Base-by-base conservation (phyloP, 2,113 vertebrate genomes). In the Asarcornis scutulata region DNA sequence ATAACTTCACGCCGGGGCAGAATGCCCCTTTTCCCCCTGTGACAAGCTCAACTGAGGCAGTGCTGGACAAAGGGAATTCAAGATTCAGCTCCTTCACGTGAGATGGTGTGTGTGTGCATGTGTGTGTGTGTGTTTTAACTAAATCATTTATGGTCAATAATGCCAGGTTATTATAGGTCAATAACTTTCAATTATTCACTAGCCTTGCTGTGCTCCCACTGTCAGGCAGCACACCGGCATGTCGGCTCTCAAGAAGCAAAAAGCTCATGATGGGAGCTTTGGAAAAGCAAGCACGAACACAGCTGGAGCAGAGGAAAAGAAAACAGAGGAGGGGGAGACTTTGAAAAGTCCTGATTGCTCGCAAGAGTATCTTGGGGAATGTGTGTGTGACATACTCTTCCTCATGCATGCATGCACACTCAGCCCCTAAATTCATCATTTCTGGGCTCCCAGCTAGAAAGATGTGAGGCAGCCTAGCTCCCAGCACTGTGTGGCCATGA, bases 111-210 rank as follows among this genome's bases (percentile, higher is more conserved):
- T 58, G 78, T 52, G 48, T 15, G 22, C 2, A 59, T 1, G 9
- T 17, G 62, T 38, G 44, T 93, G 44, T n/a, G 75, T 53, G 69
- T 13, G 23, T 85, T 95, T 93, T 96, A 97, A 96, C 95, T 95
- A 93, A 97, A 97, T 97, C 93, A 97, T 96, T 97, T 97, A 97
- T 97, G 95, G 97, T 97, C 96, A 97, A 97, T 97, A 97, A 97
- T 96, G 87, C 95, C 91, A 95, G 95, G 96, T 97, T 97, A 97
- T 96, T 93, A 88, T 95, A 97, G 96, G 96, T 96, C 96, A 97
- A 97, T 97, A 97, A 96, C 96, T 95, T 97, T 97, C 93, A 96
- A 97, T 97, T 97, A 97, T 97, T 97, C 95, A 97, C 95, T 89
- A 95, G 92, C 81, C 80, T 94, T 95, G 86, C 93, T 90, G 91